Base-by-base conservation (phyloP, 2,888 invertebrate genomes). In the Cataglyphis albicans region DNA sequence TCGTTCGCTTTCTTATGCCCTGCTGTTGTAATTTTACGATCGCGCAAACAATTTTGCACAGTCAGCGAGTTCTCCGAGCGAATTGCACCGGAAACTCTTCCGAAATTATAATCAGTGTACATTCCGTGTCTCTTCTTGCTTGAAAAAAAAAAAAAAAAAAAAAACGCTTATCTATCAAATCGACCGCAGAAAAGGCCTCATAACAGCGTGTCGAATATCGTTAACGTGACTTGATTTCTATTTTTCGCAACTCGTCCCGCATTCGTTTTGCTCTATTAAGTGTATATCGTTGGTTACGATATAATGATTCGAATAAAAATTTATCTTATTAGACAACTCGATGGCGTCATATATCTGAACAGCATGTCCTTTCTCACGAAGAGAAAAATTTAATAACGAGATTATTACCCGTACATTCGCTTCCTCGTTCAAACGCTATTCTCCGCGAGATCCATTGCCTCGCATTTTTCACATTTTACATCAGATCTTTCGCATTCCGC, bases 1-100 rank as follows among this genome's bases (percentile, higher is more conserved):
- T 29, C 57, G 64, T 65, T 55, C 41, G 68, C 35, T 12, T 68
- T 67, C 76, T 76, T 76, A 76, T 29, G 80, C 64, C 55, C 44
- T 18, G 61, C 52, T 25, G 72, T 5, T 48, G 70, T 72, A 44
- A 64, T 74, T 80, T 82, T 59, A 44, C n/a, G 35, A 74, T 12
- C 32, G 73, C 57, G 12, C 59, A 29, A 73, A 29, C n/a, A 41
- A 25, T 59, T 57, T 38, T n/a, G 61, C 9, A 18, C 44, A 44
- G 25, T 15, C 35, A 44, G 44, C 44, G 44, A 57, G 61, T 32
- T 0, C 25, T 25, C 18, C 35, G 32, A 38, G 55, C 76, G 18
- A 25, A 65, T 55, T 29, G 67, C 9, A 38, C 29, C 44, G 32
- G 29, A 63, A 63, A 44, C 44, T 3, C 9, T 9, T 21, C 25